Conservation (phyloP, 2,113 vertebrate species). For the Oreocharis arfaki region DNA sequence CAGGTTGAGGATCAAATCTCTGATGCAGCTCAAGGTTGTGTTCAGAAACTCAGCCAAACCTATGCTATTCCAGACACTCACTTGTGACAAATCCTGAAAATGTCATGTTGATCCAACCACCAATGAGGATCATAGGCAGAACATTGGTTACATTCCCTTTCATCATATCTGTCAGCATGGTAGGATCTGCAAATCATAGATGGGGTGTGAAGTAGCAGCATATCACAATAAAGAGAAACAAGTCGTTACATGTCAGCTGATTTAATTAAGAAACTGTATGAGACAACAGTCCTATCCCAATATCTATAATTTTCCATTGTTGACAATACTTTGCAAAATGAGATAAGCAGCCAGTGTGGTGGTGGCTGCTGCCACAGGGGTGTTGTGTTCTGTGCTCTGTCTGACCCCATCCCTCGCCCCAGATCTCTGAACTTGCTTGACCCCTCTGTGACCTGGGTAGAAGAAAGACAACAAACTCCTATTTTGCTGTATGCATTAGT, state of each 20-base stretch:
- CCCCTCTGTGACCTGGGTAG: not conserved
- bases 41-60: not conserved
- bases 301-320: not conserved
- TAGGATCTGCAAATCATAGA: slow-evolving; percentile 83
- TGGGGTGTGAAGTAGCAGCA: fast-evolving
- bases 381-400: not conserved
- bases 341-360: not conserved
- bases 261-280: not conserved
- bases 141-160: slow-evolving; percentile 99
- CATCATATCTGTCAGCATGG: slow-evolving; percentile 99
- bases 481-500: not conserved
- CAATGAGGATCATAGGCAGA: slow-evolving; percentile 98
- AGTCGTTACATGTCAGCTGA: not conserved
- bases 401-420: not conserved
- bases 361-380: not conserved
- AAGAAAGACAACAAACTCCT: not conserved
- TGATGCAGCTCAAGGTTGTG: not conserved
- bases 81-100: slow-evolving; percentile 99
- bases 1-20: not conserved
- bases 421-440: not conserved
- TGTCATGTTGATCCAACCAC: slow-evolving; percentile 99
- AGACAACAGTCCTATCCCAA: not conserved
- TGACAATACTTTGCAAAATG: not conserved
- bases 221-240: not conserved
- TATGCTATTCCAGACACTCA: slow-evolving; percentile 57